A percentile compares a stretch with the other conserved stretches of the same genome.
Evolutionary conservation across 2,797 vertebrate genomes (phyloP).

Genomic region (Pristis pectinata): DNA sequence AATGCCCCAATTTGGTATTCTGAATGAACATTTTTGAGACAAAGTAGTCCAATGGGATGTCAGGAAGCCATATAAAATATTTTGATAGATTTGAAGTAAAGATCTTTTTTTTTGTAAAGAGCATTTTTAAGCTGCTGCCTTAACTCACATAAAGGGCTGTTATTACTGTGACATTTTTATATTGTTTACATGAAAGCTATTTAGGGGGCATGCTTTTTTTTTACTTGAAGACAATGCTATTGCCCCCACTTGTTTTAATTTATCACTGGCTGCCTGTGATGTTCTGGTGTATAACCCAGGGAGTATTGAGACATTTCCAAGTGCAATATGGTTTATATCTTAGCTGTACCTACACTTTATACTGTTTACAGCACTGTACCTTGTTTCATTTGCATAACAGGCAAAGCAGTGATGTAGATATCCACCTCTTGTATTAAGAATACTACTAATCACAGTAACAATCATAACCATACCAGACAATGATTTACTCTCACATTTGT

Average conservation of each 20-base stretch:
- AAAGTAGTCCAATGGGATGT: constrained; percentile 21
- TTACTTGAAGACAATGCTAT: constrained; percentile 32
- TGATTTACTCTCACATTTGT: neutral
- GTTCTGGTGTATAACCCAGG: neutral
- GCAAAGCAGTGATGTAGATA: neutral
- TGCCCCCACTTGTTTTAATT: constrained; percentile 1
- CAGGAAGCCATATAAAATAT: constrained; percentile 37
- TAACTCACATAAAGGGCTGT: constrained; percentile 34
- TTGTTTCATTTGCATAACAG: neutral
- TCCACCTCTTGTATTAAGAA: neutral
- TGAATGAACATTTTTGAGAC: neutral
- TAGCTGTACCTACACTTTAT: constrained; percentile 34
- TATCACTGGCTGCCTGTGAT: constrained; percentile 29
- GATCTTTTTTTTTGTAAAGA: neutral
- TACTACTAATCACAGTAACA: constrained; percentile 8
- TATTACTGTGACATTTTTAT: constrained; percentile 38
- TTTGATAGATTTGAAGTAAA: constrained; percentile 29
- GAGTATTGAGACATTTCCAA: constrained; percentile 28
- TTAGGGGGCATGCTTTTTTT: neutral
- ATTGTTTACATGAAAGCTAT: constrained; percentile 34
- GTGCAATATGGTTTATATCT: constrained; percentile 38
- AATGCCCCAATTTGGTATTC: constrained; percentile 26
- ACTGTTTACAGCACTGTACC: constrained; percentile 22
- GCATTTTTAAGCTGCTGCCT: constrained; percentile 32
- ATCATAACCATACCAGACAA: constrained; percentile 11